phyloP scores from a whole-genome alignment of 2,888 invertebrate species.

The Physocephala rufipes region DNA sequence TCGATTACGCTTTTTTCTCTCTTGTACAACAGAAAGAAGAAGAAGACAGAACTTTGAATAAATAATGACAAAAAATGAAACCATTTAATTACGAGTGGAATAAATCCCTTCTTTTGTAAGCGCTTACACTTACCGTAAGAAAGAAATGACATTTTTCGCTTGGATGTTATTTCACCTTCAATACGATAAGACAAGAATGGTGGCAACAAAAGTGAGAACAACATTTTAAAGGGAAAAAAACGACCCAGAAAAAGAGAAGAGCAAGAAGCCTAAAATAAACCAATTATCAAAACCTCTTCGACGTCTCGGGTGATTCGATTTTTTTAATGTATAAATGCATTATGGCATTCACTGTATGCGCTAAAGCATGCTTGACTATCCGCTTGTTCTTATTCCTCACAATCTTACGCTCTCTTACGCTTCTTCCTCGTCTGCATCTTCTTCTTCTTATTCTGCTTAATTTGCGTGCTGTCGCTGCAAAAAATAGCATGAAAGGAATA shows the following conservation, averaged over 20 bases:
- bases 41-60: no score
- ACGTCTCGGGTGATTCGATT: conserved; percentile 43
- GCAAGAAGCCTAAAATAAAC: conserved; percentile 41
- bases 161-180: conserved; percentile 24
- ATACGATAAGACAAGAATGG: conserved; percentile 8
- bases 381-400: not conserved
- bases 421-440: not conserved
- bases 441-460: not conserved
- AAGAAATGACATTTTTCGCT: not conserved
- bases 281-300: conserved; percentile 48
- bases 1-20: not conserved
- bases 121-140: no score
- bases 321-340: conserved; percentile 23
- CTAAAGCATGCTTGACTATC: no score
- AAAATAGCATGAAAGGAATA: not conserved
- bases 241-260: conserved; percentile 6
- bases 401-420: not conserved
- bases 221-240: no score
- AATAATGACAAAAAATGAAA: conserved; percentile 1
- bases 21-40: not conserved
- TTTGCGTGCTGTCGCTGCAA: conserved; percentile 10
- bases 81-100: conserved; percentile 21
- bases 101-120: not conserved
- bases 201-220: no score
- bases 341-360: no score